Base-by-base conservation (phyloP, 1,140 invertebrate species). In the Brachionus koreanus region DNA sequence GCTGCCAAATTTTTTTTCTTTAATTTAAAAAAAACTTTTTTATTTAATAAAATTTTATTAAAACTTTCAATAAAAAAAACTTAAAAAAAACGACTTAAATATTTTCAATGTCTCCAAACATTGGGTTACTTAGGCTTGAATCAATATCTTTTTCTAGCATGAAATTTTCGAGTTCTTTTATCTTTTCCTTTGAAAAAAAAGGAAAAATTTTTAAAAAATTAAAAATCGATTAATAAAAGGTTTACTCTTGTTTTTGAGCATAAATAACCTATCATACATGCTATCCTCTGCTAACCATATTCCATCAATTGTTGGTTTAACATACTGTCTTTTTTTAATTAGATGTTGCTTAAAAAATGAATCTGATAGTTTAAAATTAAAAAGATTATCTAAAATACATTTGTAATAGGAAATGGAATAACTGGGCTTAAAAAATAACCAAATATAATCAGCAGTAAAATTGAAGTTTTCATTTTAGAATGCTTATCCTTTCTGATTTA, bases 1-100 rank as follows among this genome's bases (percentile, higher is more conserved):
- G 93, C 94, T 95, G 94, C 93, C 94, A 95, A 84, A 46, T 37
- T 57, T 57, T 69, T 69, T 65, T 72, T 72, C 2, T 1, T 19
- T 16, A 2, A n/a, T 37, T 69, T 43, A 29, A 43, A 72, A 39
- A 39, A n/a, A 23, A 19, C 16, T 33, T 6, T 6, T 67, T 67
- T 37, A 35, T 35, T 33, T 67, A 33, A 37, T 33, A 35, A 33
- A 33, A 13, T 16, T 23, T 29, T 9, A 29, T 63, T 29, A 9
- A 35, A n/a, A 67, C 35, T 13, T 6, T 35, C 35, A 33, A 35
- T 33, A 5, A 35, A 67, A 33, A 67, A 29, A n/a, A n/a, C n/a
- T n/a, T n/a, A n/a, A 35, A 13, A 35, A 67, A 67, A 29, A 35
- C 23, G 12, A 67, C 25, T 33, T 10, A 29, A 46, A 46, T n/a